phyloP scores from a whole-genome alignment of 2,113 vertebrate species.

The Chionomys nivalis region DNA sequence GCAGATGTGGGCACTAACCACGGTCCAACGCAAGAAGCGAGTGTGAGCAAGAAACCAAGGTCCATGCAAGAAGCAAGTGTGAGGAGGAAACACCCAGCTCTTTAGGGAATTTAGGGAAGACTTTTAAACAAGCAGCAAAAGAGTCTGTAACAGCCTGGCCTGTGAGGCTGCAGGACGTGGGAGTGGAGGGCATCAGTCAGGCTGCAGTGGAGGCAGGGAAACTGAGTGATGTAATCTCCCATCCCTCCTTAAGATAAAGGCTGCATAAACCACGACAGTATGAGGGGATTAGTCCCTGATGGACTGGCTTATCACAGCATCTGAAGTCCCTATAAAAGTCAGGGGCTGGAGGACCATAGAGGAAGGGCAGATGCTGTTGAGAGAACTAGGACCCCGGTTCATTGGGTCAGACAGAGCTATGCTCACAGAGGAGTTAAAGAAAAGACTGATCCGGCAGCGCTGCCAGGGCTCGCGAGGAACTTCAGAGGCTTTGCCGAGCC shows the following conservation, averaged over 20 bases:
- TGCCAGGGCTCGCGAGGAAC: neutral
- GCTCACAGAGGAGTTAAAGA: neutral
- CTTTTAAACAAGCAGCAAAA: neutral
- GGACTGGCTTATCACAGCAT: neutral
- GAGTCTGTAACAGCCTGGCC: neutral
- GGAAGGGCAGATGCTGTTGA: neutral
- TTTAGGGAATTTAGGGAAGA: neutral
- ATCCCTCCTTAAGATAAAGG: neutral
- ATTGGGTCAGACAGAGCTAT: neutral
- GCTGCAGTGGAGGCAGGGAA: neutral
- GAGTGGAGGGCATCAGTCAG: neutral
- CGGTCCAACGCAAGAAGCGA: neutral
- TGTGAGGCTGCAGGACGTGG: neutral
- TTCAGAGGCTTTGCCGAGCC: neutral
- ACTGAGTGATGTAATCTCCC: too few species aligned
- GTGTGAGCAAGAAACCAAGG: neutral
- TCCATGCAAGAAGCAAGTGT: neutral
- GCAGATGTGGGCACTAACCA: neutral
- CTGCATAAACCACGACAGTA: neutral
- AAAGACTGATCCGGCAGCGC: neutral
- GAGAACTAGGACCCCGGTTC: neutral
- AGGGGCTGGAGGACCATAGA: neutral
- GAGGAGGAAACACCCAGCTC: neutral
- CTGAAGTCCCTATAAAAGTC: neutral
- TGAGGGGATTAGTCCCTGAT: neutral